phyloP scores from a whole-genome alignment of 2,113 vertebrate species.

The Bubalus kerabau region DNA sequence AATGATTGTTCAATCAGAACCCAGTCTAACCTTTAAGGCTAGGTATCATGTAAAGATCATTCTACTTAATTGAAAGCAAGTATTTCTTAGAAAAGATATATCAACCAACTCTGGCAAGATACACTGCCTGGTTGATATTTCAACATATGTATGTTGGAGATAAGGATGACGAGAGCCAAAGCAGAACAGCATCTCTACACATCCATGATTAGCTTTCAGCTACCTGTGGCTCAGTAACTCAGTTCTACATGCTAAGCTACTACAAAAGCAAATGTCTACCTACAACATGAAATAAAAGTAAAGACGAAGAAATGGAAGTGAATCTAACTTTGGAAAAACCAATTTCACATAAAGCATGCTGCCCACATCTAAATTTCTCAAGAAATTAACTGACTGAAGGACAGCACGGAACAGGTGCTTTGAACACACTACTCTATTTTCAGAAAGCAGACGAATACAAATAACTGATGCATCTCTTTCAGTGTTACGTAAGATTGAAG shows the following conservation, averaged over 20 bases:
- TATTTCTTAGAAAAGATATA: background rate
- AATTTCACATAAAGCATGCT: background rate
- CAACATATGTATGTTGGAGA: background rate
- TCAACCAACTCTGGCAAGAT: conserved; percentile 3
- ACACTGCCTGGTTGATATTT: background rate
- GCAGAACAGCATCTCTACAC: background rate
- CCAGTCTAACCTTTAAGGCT: background rate
- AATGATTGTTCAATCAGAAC: conserved; percentile 20
- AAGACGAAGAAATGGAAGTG: background rate
- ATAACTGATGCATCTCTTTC: background rate
- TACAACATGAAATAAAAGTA: background rate
- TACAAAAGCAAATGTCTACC: background rate
- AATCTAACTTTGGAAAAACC: background rate
- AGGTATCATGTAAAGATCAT: background rate
- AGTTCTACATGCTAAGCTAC: background rate
- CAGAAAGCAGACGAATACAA: background rate
- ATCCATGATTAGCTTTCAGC: background rate
- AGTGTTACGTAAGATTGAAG: background rate
- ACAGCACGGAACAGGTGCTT: background rate
- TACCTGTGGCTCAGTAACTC: background rate
- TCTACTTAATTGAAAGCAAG: background rate
- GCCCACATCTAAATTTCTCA: background rate
- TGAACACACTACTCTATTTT: background rate
- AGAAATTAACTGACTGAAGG: background rate
- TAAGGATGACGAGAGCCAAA: background rate